These are phyloP conservation scores for Anisognathus igniventris DNA, from an alignment of 2,797 vertebrate species.

Conservation along the genomic window DNA sequence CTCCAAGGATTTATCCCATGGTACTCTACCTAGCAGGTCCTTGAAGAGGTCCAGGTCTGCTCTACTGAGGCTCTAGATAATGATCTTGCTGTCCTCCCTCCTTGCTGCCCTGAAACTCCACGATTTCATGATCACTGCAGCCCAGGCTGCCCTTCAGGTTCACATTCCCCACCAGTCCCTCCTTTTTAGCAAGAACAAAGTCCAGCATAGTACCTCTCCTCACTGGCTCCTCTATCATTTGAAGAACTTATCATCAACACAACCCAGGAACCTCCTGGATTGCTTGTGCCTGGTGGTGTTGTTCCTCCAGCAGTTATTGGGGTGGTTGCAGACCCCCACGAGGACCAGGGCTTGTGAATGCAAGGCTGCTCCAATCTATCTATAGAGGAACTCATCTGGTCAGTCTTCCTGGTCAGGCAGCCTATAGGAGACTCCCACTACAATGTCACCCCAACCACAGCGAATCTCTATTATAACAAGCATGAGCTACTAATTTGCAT, in stretches of 20 bases:
- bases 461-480: neutral
- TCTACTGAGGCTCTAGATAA: neutral
- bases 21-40: neutral
- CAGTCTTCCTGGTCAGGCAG: fast-evolving
- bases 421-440: neutral
- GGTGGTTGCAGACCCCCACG: neutral
- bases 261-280: neutral
- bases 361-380: neutral
- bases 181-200: neutral
- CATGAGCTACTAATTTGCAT: neutral
- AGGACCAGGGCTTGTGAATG: neutral
- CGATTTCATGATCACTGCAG: neutral
- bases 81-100: neutral
- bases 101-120: neutral
- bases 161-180: neutral
- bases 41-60: neutral
- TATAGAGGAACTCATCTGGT: neutral
- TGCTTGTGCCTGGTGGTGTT: fast-evolving
- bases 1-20: neutral
- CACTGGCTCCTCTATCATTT: neutral
- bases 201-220: neutral
- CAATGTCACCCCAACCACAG: neutral
- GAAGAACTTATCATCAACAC: neutral
- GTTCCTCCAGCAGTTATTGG: neutral
- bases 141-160: neutral